Conservation (phyloP, 92 coral and sea anemone genomes). For the Epizoanthus ramosus region DNA sequence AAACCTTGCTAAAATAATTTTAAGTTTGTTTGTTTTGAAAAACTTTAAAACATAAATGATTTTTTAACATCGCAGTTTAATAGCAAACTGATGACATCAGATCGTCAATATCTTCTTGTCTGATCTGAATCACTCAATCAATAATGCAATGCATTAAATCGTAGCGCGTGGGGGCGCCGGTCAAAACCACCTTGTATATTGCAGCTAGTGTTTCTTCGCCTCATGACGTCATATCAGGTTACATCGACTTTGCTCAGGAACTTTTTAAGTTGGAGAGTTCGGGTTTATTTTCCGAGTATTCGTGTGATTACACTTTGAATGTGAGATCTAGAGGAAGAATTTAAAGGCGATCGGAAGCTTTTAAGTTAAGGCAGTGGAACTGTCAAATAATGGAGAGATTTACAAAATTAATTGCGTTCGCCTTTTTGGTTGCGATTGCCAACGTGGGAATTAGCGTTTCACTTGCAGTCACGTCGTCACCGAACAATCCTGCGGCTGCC, state of each 20-base stretch:
- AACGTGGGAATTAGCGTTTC: conserved; percentile 32
- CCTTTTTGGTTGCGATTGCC: conserved; percentile 40
- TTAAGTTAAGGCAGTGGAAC: conserved; percentile 15
- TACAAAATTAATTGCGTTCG: conserved; percentile 29
- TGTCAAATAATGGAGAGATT: conserved; percentile 5
- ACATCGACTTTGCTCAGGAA: background rate
- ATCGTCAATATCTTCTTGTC: no score
- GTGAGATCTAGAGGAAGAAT: background rate
- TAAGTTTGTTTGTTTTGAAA: background rate
- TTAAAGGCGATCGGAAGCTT: conserved; percentile 12
- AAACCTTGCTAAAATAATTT: no score
- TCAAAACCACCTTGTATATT: conserved; percentile 14
- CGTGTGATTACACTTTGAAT: conserved; percentile 2
- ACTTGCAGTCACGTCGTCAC: background rate
- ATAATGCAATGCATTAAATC: no score
- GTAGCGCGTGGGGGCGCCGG: background rate
- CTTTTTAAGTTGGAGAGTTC: background rate
- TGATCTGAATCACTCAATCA: background rate
- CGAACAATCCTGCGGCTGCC: background rate
- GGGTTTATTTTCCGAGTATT: background rate
- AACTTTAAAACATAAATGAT: background rate
- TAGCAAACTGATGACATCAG: background rate
- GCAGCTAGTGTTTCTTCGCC: background rate
- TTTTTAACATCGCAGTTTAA: background rate
- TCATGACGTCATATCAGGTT: conserved; percentile 27